phyloP scores from a whole-genome alignment of 2,888 invertebrate species.

The Brachypalpus laphriformis region DNA sequence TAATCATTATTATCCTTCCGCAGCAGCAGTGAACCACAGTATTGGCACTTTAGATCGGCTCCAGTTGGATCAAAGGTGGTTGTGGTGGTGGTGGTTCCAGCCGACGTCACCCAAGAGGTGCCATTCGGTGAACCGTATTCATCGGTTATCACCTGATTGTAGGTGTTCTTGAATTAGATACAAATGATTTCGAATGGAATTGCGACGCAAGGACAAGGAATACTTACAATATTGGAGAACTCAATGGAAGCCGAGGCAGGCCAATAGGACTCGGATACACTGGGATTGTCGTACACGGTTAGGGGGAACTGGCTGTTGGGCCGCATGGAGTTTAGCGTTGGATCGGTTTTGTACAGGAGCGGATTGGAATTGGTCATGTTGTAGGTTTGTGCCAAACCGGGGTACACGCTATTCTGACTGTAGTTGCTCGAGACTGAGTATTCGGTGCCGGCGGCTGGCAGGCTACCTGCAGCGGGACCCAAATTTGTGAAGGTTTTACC shows the following conservation, averaged over 20 bases:
- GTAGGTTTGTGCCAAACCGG: conserved; percentile 78
- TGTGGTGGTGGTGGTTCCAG: conserved; percentile 29
- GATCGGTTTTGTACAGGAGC: conserved; percentile 81
- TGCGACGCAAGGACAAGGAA: neutral
- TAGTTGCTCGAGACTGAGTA: conserved; percentile 77
- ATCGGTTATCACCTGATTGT: conserved; percentile 80
- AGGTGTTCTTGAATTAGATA: conserved; percentile 77
- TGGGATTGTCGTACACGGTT: conserved; percentile 78
- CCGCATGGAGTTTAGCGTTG: conserved; percentile 79
- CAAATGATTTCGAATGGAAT: neutral
- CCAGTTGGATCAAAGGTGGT: conserved; percentile 51
- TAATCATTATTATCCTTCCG: conserved; percentile 79
- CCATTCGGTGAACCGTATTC: conserved; percentile 79
- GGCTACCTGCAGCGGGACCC: conserved; percentile 76
- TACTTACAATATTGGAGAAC: conserved; percentile 77
- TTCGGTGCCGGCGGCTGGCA: conserved; percentile 54
- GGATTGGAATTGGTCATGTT: conserved; percentile 77
- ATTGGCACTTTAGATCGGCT: conserved; percentile 79
- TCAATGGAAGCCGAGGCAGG: conserved; percentile 76
- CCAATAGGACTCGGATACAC: conserved; percentile 78
- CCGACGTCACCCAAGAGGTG: conserved; percentile 77
- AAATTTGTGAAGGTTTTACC: conserved; percentile 82
- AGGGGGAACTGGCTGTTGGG: conserved; percentile 78
- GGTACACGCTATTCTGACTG: conserved; percentile 77
- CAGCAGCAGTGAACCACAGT: conserved; percentile 77